These are phyloP conservation scores for Gnathonemus longibarbis DNA, from an alignment of 2,113 vertebrate species.

Conservation along the genomic window DNA sequence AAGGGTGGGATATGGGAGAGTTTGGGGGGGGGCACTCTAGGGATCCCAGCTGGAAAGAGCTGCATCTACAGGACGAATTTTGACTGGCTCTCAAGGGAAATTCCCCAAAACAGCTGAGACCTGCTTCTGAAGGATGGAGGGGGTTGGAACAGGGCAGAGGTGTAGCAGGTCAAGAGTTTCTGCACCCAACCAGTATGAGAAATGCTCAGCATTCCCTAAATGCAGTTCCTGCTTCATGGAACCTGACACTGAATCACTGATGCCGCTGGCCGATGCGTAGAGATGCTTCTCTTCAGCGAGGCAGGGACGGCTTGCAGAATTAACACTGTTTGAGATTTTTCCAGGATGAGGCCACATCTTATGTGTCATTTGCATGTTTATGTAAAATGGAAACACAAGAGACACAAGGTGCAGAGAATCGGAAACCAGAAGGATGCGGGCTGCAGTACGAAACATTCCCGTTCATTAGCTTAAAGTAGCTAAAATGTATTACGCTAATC, in stretches of 20 bases:
- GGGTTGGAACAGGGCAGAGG: conserved; percentile 15
- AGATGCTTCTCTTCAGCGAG: neutral
- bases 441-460: neutral
- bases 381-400: neutral
- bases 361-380: neutral
- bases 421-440: neutral
- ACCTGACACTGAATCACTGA: neutral
- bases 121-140: conserved; percentile 14
- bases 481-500: neutral
- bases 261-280: neutral
- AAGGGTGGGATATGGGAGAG: neutral
- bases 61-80: conserved; percentile 33
- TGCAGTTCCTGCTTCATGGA: neutral
- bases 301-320: neutral
- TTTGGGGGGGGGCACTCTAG: conserved; percentile 15
- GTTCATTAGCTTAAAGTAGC: neutral
- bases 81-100: conserved; percentile 49
- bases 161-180: neutral
- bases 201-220: neutral
- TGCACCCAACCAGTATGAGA: neutral
- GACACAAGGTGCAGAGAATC: neutral
- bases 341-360: neutral
- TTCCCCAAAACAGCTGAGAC: conserved; percentile 39
- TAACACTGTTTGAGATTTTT: neutral
- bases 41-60: conserved; percentile 42